Percentiles rank a stretch among this genome's conserved stretches.
Evolutionary conservation across 2,797 vertebrate genomes (phyloP).

Genomic region (Sebastes steindachneri): DNA sequence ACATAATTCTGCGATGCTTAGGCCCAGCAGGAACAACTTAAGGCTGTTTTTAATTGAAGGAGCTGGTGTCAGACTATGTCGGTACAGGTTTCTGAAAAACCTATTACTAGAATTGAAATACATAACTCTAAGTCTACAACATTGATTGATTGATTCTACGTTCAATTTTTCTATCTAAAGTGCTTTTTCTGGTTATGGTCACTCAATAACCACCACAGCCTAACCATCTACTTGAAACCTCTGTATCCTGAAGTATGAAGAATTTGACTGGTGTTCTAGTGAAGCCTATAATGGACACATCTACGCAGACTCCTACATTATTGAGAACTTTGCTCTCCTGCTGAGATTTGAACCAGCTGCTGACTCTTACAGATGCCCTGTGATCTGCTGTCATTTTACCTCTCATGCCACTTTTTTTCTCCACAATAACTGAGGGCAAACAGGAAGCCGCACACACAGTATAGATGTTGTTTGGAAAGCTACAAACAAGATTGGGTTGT

Average conservation of each 20-base stretch:
- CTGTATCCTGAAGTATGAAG: not conserved
- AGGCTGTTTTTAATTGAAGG: too few relatives aligned
- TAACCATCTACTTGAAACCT: not conserved
- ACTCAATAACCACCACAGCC: not conserved
- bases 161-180: not conserved
- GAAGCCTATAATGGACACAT: not conserved
- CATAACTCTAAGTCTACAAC: not conserved
- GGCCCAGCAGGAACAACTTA: too few relatives aligned
- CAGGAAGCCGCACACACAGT: not conserved
- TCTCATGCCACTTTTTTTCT: not conserved
- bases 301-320: constrained; percentile 27
- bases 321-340: constrained; percentile 9
- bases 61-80: not conserved
- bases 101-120: not conserved
- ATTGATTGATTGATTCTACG: not conserved
- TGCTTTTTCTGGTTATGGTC: not conserved
- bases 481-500: not conserved
- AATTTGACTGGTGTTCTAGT: not conserved
- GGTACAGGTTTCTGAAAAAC: not conserved
- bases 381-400: not conserved
- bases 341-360: constrained; percentile 21
- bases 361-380: not conserved
- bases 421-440: not conserved
- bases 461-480: constrained; percentile 6
- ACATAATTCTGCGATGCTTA: too few relatives aligned